Percentiles rank a stretch among this genome's conserved stretches.
These are phyloP conservation scores for Carassius auratus DNA, from an alignment of 2,113 vertebrate genomes.

Conservation along the genomic window DNA sequence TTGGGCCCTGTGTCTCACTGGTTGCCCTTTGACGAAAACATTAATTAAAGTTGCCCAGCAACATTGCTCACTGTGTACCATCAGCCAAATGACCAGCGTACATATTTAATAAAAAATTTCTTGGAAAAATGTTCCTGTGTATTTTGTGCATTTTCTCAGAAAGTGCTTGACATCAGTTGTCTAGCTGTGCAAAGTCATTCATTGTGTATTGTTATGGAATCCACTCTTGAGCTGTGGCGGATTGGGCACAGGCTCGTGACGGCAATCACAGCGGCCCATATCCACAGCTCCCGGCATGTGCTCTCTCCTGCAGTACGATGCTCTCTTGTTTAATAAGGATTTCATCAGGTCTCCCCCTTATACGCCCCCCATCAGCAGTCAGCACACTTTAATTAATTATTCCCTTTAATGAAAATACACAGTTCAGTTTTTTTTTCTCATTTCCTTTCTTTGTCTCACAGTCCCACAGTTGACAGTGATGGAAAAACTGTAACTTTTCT, in stretches of 20 bases:
- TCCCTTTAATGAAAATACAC: constrained; percentile 36
- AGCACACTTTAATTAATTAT: constrained; percentile 29
- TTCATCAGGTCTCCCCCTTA: constrained; percentile 22
- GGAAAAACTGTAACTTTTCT: background rate
- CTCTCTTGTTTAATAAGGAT: background rate
- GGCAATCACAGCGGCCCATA: constrained; percentile 11
- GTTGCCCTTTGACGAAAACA: too few relatives aligned
- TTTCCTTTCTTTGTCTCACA: background rate
- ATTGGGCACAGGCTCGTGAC: background rate
- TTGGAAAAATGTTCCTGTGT: background rate
- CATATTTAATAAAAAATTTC: background rate
- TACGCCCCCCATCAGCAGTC: constrained; percentile 27
- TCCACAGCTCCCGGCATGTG: background rate
- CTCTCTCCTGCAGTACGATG: background rate
- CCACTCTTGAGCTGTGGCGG: background rate
- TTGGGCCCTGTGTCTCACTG: too few relatives aligned
- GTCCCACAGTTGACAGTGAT: background rate
- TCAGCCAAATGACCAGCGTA: background rate
- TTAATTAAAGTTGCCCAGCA: too few relatives aligned
- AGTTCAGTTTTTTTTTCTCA: background rate
- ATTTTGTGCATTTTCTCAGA: constrained; percentile 7
- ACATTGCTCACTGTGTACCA: too few relatives aligned
- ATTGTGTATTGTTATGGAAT: constrained; percentile 20
- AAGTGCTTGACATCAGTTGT: background rate
- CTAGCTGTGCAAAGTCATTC: constrained; percentile 18